Base-by-base conservation (phyloP, 2,888 invertebrate genomes). In the Mesochorus sp. region DNA sequence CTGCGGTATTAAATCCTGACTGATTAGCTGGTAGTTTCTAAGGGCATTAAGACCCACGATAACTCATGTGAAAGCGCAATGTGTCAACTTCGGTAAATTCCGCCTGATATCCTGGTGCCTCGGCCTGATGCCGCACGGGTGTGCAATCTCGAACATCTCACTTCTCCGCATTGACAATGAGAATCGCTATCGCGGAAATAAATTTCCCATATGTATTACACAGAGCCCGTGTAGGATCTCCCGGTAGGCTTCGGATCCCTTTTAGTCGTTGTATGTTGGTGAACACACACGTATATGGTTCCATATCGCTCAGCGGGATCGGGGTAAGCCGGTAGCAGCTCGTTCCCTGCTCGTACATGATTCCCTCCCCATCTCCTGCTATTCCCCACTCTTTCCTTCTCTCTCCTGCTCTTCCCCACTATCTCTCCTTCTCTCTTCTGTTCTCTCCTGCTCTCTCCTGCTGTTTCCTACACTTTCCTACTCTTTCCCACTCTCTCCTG, bases 281-380 rank as follows among this genome's bases (percentile, higher is more conserved):
- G n/a, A 42, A 31, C 67, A 5, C 44, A 26, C 19, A 53, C 14
- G 44, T 53, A 68, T 64, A 78, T 28, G 10, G 34, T 28, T 44
- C 26, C 19, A 37, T 80, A 82, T 82, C 89, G 86, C 87, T 85
- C 84, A 87, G 85, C 85, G 83, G 84, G 88, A 89, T 88, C 89
- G 88, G 87, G 74, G 79, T 80, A 81, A 80, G 80, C 79, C 83
- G 86, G 90, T 89, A 89, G 89, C 89, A 86, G 88, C 86, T 61
- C 61, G 66, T 71, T 76, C 59, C 37, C 47, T 24, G 47, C 47
- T 67, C 55, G 67, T 68, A 61, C 62, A 57, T 37, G 53, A 49
- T 55, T 37, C 62, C 49, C 67, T 71, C 62, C 5, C n/a, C n/a
- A n/a, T n/a, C n/a, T n/a, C n/a, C n/a, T n/a, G n/a, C n/a, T n/a